These are phyloP conservation scores for Mesorhabditis spiculigera DNA, from an alignment of 2,888 invertebrate species.

Conservation along the genomic window DNA sequence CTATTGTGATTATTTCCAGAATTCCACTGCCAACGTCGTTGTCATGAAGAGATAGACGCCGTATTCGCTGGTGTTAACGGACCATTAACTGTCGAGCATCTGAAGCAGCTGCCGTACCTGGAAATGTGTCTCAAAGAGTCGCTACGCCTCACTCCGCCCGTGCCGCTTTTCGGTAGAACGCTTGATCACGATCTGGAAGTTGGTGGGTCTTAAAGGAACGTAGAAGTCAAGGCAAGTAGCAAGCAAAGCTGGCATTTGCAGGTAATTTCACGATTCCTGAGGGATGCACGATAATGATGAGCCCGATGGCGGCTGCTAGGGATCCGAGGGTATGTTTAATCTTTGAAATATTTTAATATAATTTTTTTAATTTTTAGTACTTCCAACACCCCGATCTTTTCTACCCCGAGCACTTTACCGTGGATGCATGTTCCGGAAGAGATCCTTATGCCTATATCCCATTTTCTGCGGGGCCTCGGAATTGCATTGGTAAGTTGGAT, in stretches of 20 bases:
- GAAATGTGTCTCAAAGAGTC: constrained; percentile 53
- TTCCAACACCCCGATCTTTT: constrained; percentile 56
- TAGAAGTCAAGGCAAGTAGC: no score
- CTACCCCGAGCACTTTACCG: constrained; percentile 59
- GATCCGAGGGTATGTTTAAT: neutral
- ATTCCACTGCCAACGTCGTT: neutral
- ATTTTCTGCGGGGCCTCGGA: constrained; percentile 62
- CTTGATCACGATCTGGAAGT: constrained; percentile 56
- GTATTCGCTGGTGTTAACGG: constrained; percentile 9
- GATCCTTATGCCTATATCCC: constrained; percentile 62
- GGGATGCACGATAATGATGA: neutral
- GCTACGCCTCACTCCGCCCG: constrained; percentile 44
- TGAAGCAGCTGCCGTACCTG: constrained; percentile 42
- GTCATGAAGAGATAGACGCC: constrained; percentile 30
- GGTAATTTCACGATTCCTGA: neutral
- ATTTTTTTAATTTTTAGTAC: constrained; percentile 9
- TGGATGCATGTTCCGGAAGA: constrained; percentile 55
- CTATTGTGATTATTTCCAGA: no score
- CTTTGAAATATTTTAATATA: neutral
- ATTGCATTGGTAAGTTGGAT: constrained; percentile 60
- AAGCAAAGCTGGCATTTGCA: no score
- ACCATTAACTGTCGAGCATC: constrained; percentile 54
- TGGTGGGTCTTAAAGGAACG: constrained; percentile 19
- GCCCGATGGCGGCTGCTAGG: neutral
- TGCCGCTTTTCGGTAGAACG: constrained; percentile 45